Evolutionary conservation across 2,888 invertebrate genomes (phyloP).

Genomic region (Trissolcus brochymenae): DNA sequence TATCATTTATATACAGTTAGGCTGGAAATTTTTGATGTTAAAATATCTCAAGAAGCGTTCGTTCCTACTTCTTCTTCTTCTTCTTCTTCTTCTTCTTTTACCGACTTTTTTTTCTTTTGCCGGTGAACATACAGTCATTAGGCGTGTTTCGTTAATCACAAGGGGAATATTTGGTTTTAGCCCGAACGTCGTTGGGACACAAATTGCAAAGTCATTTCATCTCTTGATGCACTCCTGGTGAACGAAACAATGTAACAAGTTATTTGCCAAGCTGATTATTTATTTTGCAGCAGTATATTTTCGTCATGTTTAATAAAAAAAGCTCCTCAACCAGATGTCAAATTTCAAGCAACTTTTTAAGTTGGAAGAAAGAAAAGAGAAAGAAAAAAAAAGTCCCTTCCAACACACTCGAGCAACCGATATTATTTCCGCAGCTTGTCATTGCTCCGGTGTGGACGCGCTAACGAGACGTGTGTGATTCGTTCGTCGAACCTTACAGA

Average conservation of each 20-base stretch:
- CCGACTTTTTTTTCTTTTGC: constrained; percentile 7
- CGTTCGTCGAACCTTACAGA: constrained; percentile 27
- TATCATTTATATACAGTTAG: constrained; percentile 58
- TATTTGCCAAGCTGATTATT: constrained; percentile 32
- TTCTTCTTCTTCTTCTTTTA: constrained; percentile 27
- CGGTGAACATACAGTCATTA: constrained; percentile 36
- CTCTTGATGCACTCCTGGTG: constrained; percentile 15
- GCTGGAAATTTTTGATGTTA: constrained; percentile 51
- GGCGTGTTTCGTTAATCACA: constrained; percentile 52
- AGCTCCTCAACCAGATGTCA: constrained; percentile 8
- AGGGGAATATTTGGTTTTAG: constrained; percentile 26
- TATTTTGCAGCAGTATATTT: constrained; percentile 10
- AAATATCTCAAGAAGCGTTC: constrained; percentile 38
- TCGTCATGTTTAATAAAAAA: neutral
- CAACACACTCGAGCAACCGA: constrained; percentile 35
- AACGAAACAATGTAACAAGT: constrained; percentile 41
- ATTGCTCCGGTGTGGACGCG: constrained; percentile 59
- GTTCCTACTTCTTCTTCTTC: constrained; percentile 34
- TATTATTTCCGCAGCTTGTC: constrained; percentile 69
- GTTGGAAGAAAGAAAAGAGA: neutral
- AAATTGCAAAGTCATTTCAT: constrained; percentile 40
- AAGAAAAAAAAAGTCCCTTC: neutral
- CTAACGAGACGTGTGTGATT: constrained; percentile 61
- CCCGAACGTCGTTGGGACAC: constrained; percentile 6
- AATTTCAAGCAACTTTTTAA: constrained; percentile 8